phyloP scores from a whole-genome alignment of 2,113 vertebrate species.

The Onychostruthus taczanowskii region DNA sequence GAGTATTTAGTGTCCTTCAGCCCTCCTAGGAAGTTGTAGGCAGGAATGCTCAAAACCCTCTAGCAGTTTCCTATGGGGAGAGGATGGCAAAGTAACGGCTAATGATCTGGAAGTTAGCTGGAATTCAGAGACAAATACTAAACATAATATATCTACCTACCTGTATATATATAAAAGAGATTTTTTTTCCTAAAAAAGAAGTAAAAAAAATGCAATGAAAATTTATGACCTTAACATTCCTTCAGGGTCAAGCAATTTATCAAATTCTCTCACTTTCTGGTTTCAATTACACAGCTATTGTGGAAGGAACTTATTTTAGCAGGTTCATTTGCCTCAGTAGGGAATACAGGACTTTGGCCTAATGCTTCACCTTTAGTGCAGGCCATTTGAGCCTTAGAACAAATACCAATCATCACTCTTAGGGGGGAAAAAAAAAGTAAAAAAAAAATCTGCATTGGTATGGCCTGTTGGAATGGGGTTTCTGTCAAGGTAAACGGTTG shows the following conservation, averaged over 20 bases:
- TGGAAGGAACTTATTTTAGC: conserved; percentile 96
- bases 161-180: conserved; percentile 23
- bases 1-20: background rate
- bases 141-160: conserved; percentile 73
- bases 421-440: conserved; percentile 43
- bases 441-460: conserved; percentile 76
- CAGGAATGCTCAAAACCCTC: conserved; percentile 6
- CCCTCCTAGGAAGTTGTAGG: conserved; percentile 9
- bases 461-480: conserved; percentile 80
- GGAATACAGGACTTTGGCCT: conserved; percentile 88
- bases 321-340: conserved; percentile 99
- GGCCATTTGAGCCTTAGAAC: conserved; percentile 85
- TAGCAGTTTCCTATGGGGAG: conserved; percentile 16
- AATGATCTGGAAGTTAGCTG: conserved; percentile 64
- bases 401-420: conserved; percentile 85
- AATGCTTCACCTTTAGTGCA: conserved; percentile 83
- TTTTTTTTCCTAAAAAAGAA: conserved; percentile 31
- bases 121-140: conserved; percentile 69
- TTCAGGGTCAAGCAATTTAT: conserved; percentile 98
- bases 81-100: conserved; percentile 14
- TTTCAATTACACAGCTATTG: conserved; percentile 98
- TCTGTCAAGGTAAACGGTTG: conserved; percentile 84
- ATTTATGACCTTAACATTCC: conserved; percentile 98
- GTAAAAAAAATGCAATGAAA: conserved; percentile 83
- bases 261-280: conserved; percentile 98